These are phyloP conservation scores for Glossophaga mutica DNA, from an alignment of 2,797 vertebrate species.

Conservation along the genomic window DNA sequence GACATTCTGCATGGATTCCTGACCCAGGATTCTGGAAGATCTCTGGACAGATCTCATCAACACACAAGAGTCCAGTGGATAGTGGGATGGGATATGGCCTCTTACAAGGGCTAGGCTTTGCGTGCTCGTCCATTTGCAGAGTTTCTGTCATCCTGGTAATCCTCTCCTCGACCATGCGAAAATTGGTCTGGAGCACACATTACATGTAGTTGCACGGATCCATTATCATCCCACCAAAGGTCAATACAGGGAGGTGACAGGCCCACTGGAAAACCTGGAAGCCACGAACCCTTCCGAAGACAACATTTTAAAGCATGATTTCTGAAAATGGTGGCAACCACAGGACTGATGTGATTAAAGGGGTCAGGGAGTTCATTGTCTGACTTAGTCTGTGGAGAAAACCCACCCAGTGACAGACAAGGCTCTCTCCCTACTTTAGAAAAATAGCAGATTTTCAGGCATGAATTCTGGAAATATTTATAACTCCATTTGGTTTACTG, in stretches of 20 bases:
- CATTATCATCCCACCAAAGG: background rate
- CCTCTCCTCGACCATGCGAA: background rate
- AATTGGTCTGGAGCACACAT: background rate
- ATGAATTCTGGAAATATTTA: constrained; percentile 30
- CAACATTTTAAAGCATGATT: background rate
- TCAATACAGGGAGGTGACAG: background rate
- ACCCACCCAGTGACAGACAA: background rate
- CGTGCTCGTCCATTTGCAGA: background rate
- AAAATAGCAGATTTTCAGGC: background rate
- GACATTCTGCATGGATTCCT: background rate
- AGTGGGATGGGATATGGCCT: background rate
- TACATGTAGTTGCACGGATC: background rate
- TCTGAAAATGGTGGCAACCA: background rate
- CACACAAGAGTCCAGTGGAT: no score
- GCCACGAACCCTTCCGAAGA: background rate
- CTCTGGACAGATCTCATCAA: background rate
- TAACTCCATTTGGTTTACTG: constrained; percentile 27
- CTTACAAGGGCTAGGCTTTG: background rate
- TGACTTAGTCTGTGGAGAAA: background rate
- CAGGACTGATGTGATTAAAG: background rate
- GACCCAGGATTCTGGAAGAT: background rate
- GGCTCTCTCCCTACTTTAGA: background rate
- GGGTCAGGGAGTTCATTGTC: background rate
- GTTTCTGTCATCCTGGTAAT: background rate
- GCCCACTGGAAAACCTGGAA: background rate